phyloP scores from a whole-genome alignment of 2,113 vertebrate species.

The Oxyura jamaicensis region DNA sequence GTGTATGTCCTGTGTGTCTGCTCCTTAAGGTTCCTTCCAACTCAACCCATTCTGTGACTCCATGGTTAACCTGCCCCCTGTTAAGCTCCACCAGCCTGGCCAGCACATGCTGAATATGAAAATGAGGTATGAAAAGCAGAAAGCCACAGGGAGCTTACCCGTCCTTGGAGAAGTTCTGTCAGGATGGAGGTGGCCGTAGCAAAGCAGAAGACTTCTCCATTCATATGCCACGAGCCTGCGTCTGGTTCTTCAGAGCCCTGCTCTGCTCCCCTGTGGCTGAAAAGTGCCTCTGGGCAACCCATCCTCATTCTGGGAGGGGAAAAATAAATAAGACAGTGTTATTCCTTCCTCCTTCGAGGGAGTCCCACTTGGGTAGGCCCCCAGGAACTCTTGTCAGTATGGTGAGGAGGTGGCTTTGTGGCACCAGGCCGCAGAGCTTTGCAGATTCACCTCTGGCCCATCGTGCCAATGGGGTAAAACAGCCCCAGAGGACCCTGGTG shows the following conservation, averaged over 20 bases:
- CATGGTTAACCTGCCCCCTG: too few relatives aligned
- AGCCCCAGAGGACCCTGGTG: background rate
- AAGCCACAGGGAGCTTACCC: background rate
- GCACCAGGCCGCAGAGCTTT: background rate
- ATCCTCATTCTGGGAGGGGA: background rate
- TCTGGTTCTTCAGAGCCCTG: background rate
- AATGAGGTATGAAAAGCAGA: background rate
- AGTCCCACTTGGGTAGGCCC: background rate
- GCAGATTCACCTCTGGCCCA: background rate
- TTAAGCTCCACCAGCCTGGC: background rate
- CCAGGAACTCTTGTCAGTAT: background rate
- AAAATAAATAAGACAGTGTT: background rate
- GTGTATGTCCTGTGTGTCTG: rapidly evolving
- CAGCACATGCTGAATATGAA: rapidly evolving
- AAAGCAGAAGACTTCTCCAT: background rate
- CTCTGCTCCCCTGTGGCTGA: background rate
- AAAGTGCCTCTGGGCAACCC: background rate
- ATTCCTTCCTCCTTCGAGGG: background rate
- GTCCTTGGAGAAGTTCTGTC: background rate
- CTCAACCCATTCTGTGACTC: background rate
- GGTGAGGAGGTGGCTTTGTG: background rate
- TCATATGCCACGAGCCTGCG: background rate
- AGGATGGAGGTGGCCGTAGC: background rate
- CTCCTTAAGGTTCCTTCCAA: background rate
- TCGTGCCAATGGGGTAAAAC: background rate